These are phyloP conservation scores for Amblyjoppa fuscipennis DNA, from an alignment of 2,888 invertebrate species.

Conservation along the genomic window DNA sequence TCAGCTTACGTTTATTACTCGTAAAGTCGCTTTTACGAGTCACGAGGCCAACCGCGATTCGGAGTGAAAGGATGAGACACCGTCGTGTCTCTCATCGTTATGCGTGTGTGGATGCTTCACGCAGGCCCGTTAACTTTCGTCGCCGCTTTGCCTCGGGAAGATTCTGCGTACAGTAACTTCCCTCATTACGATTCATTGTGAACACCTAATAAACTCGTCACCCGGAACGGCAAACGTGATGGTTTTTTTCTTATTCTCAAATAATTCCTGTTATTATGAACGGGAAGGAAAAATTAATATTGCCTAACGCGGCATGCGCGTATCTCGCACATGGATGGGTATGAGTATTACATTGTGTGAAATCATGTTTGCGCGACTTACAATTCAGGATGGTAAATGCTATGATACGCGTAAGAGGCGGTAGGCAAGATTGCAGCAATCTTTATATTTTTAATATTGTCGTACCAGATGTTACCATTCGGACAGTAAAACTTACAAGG, in stretches of 20 bases:
- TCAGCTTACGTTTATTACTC: slow-evolving; percentile 12
- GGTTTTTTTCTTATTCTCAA: background rate
- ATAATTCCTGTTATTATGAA: background rate
- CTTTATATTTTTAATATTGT: no score
- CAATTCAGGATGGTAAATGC: no score
- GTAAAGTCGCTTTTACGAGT: slow-evolving; percentile 52
- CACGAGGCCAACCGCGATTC: slow-evolving; percentile 39
- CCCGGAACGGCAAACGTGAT: background rate
- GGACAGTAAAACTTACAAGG: no score
- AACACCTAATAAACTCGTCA: slow-evolving; percentile 9
- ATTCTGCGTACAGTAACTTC: slow-evolving; percentile 6
- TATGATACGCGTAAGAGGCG: no score
- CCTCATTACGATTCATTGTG: slow-evolving; percentile 34
- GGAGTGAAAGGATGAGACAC: slow-evolving; percentile 64
- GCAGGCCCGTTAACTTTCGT: slow-evolving; percentile 47
- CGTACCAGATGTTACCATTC: no score
- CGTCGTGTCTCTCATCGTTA: background rate
- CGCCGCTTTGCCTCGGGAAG: slow-evolving; percentile 20
- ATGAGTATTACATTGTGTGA: no score
- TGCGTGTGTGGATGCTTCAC: slow-evolving; percentile 5
- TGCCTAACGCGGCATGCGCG: no score
- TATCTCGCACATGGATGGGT: no score
- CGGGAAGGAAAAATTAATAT: background rate
- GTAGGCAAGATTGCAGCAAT: no score
- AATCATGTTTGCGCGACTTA: no score